Conservation (phyloP, 2,797 vertebrate species). For the Sciurus carolinensis region DNA sequence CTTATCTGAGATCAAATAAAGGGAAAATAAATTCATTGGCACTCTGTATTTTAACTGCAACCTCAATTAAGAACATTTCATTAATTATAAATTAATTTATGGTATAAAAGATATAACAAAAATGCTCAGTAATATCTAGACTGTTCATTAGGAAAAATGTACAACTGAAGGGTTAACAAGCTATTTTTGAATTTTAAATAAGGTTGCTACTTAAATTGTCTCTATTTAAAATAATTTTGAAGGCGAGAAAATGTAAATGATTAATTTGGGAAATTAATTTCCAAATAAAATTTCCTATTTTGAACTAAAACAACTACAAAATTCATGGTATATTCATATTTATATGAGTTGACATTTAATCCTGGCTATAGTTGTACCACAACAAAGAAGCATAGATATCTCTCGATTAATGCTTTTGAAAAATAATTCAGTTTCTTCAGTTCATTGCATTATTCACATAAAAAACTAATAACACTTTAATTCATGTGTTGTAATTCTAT, state of each 20-base stretch:
- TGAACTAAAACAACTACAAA: neutral
- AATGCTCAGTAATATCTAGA: neutral
- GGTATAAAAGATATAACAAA: neutral
- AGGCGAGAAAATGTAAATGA: slow-evolving; percentile 2
- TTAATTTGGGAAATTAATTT: slow-evolving; percentile 41
- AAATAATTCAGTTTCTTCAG: neutral
- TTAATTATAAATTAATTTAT: neutral
- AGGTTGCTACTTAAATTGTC: neutral
- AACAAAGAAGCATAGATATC: neutral
- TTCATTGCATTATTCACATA: slow-evolving; percentile 6
- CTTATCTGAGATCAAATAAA: slow-evolving; percentile 62
- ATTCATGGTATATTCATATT: neutral
- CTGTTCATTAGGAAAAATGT: neutral
- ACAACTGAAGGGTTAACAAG: neutral
- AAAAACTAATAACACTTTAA: neutral
- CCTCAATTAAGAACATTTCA: slow-evolving; percentile 64
- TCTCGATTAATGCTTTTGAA: neutral
- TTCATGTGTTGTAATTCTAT: neutral
- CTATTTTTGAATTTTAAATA: neutral
- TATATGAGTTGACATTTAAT: slow-evolving; percentile 26
- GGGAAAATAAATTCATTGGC: slow-evolving; percentile 76
- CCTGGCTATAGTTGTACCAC: neutral
- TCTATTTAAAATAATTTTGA: neutral
- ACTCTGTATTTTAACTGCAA: neutral
- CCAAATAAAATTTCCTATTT: slow-evolving; percentile 29